phyloP scores from a whole-genome alignment of 2,113 vertebrate genomes.

The Rhea americana region DNA sequence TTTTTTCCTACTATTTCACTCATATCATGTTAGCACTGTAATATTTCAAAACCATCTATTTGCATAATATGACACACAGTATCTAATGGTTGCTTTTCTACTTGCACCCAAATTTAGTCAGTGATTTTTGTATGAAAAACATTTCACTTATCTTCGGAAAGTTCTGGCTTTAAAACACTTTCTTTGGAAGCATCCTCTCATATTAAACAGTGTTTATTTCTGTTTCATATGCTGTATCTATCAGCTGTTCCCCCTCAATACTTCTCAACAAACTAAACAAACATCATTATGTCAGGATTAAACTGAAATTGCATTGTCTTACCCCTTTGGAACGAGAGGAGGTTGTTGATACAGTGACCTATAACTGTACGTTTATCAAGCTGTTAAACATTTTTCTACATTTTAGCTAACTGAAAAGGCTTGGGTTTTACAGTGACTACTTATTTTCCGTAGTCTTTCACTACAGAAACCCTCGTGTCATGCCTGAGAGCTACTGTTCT shows the following conservation, averaged over 20 bases:
- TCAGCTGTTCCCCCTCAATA: background rate
- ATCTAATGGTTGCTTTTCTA: background rate
- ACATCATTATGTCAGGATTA: background rate
- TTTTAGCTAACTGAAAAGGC: background rate
- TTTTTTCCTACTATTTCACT: background rate
- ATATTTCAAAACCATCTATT: background rate
- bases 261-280: background rate
- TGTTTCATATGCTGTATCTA: background rate
- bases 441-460: background rate
- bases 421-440: background rate
- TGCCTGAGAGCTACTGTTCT: background rate
- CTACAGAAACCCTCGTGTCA: background rate
- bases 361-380: accelerated
- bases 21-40: accelerated
- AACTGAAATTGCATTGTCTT: background rate
- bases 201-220: background rate
- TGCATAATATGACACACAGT: background rate
- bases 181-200: background rate
- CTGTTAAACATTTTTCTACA: background rate
- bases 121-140: background rate
- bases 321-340: background rate
- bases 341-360: background rate
- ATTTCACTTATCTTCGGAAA: background rate
- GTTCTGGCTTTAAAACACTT: background rate
- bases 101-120: background rate